A percentile compares a stretch with the other conserved stretches of the same genome.
Conservation (phyloP, 2,797 vertebrate species). For the Mustela erminea region DNA sequence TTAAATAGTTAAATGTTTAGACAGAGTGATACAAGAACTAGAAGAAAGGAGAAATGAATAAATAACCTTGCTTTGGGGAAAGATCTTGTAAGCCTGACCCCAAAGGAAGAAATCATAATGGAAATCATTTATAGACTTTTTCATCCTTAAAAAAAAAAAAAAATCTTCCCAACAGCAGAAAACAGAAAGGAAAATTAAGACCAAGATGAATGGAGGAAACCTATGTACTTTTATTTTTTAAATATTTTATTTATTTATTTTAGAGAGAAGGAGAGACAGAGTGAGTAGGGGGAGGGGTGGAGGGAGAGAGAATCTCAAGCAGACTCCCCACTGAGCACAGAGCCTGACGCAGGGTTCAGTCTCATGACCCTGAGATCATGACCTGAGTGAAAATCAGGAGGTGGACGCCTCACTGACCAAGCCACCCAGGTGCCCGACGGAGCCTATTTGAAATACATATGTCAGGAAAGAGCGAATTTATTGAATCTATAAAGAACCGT, state of each 20-base stretch:
- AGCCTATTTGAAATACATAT: background rate
- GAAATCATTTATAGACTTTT: conserved; percentile 17
- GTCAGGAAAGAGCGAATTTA: background rate
- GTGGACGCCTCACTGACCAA: background rate
- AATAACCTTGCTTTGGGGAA: background rate
- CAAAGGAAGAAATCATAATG: background rate
- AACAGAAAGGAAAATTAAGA: background rate
- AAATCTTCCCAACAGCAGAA: background rate
- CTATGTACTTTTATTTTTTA: background rate
- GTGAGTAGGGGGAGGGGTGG: too few relatives aligned
- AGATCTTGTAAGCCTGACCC: background rate
- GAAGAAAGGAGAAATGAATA: background rate
- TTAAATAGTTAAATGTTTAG: background rate
- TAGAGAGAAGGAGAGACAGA: background rate
- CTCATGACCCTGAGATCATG: background rate
- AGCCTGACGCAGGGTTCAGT: background rate
- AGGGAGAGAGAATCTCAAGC: background rate
- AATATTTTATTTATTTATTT: background rate
- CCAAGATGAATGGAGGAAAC: background rate
- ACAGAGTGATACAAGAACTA: background rate
- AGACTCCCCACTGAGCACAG: background rate
- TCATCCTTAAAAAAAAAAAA: background rate
- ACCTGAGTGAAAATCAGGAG: background rate
- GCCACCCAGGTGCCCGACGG: background rate
- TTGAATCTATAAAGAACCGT: background rate